A percentile compares a stretch with the other conserved stretches of the same genome.
phyloP scores from a whole-genome alignment of 2,797 vertebrate genomes.

The Eutrigla gurnardus region DNA sequence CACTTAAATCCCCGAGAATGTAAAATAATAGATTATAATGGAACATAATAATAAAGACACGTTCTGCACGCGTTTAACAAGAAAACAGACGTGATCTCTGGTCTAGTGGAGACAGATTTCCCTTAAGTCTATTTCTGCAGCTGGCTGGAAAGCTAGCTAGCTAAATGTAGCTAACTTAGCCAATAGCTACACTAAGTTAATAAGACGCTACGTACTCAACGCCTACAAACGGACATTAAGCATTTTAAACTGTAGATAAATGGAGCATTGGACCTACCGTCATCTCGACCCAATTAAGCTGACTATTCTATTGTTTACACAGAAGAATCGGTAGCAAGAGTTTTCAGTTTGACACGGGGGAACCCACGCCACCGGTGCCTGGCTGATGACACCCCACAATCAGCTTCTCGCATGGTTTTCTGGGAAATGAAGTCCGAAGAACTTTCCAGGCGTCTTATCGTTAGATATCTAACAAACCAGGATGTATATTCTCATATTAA shows the following conservation, averaged over 20 bases:
- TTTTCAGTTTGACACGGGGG: constrained; percentile 52
- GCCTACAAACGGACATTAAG: background rate
- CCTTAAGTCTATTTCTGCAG: constrained; percentile 28
- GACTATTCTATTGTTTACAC: background rate
- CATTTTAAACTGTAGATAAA: fast-evolving
- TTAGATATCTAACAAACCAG: fast-evolving
- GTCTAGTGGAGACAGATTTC: constrained; percentile 3
- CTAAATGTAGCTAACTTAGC: constrained; percentile 62
- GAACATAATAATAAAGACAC: background rate
- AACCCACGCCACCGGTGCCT: constrained; percentile 75
- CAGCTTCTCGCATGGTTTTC: constrained; percentile 22
- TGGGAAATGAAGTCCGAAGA: constrained; percentile 75
- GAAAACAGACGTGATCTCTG: background rate
- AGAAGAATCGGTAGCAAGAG: constrained; percentile 22
- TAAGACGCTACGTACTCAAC: background rate
- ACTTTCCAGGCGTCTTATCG: background rate
- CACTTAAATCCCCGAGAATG: background rate
- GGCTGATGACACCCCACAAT: constrained; percentile 71
- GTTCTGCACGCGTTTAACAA: background rate
- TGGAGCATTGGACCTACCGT: constrained; percentile 62
- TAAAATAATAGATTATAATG: background rate
- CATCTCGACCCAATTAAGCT: constrained; percentile 59
- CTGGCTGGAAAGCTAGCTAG: constrained; percentile 50
- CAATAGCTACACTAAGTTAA: constrained; percentile 58
- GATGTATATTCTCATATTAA: background rate